Percentiles rank a stretch among this genome's conserved stretches.
These are phyloP conservation scores for Peromyscus eremicus DNA, from an alignment of 2,797 vertebrate genomes.

Conservation along the genomic window DNA sequence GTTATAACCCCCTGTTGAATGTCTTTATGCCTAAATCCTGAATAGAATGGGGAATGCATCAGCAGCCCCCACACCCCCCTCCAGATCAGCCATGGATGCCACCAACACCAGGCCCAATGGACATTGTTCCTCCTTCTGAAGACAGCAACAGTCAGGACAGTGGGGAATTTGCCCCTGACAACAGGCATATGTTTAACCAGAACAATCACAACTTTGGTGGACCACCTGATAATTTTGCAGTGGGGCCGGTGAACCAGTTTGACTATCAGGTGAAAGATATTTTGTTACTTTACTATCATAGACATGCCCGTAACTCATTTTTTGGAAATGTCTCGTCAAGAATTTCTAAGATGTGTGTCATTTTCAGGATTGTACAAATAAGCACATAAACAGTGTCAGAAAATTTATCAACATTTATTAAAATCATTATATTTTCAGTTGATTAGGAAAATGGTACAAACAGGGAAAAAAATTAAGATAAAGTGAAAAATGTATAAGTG, in stretches of 20 bases:
- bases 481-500: conserved; percentile 76
- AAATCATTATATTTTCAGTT: conserved; percentile 73
- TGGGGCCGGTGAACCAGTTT: conserved; percentile 99
- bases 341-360: conserved; percentile 86
- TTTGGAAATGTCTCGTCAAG: conserved; percentile 87
- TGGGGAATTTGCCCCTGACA: conserved; percentile 96
- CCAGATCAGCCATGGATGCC: conserved; percentile 98
- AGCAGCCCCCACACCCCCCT: conserved; percentile 95
- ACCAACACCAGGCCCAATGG: conserved; percentile 96
- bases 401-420: conserved; percentile 50
- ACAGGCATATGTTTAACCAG: conserved; percentile 97
- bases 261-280: conserved; percentile 99
- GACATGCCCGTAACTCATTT: conserved; percentile 86
- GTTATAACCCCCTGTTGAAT: conserved; percentile 83
- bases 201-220: conserved; percentile 99
- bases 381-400: conserved; percentile 78
- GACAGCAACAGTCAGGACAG: conserved; percentile 99
- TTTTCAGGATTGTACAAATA: conserved; percentile 85
- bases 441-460: conserved; percentile 79
- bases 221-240: conserved; percentile 98
- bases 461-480: conserved; percentile 71
- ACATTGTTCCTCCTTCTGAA: conserved; percentile 96
- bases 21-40: conserved; percentile 87
- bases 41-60: conserved; percentile 98
- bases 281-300: conserved; percentile 89